Evolutionary conservation across 2,888 invertebrate genomes (phyloP).

Genomic region (Yponomeuta plumbellus): DNA sequence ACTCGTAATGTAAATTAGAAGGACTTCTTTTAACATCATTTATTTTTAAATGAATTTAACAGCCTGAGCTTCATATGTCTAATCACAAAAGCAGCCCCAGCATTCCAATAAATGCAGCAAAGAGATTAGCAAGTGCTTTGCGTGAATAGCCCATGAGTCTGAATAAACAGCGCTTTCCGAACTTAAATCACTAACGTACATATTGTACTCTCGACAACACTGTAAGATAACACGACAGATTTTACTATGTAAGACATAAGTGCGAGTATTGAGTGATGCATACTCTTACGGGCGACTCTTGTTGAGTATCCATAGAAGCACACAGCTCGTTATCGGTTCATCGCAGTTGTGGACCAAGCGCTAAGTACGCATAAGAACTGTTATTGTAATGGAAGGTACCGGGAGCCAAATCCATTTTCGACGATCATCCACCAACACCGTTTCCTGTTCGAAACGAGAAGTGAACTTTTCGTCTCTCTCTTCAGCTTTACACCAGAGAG

Average conservation of each 20-base stretch:
- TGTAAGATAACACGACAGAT: neutral
- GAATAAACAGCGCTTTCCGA: neutral
- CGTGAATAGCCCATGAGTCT: neutral
- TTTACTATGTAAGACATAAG: neutral
- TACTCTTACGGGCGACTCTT: neutral
- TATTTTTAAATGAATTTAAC: neutral
- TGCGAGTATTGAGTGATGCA: neutral
- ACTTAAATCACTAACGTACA: neutral
- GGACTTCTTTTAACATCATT: neutral
- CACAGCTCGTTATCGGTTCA: slow-evolving; percentile 36
- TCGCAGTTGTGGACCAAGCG: slow-evolving; percentile 30
- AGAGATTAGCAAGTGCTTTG: slow-evolving; percentile 6
- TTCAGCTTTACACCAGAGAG: neutral
- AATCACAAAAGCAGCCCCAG: neutral
- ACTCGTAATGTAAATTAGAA: too few relatives aligned
- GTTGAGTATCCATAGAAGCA: slow-evolving; percentile 23
- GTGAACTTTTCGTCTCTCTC: neutral
- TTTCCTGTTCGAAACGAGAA: neutral
- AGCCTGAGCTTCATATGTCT: neutral
- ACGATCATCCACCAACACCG: neutral
- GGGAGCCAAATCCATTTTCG: slow-evolving; percentile 11
- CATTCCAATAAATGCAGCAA: neutral
- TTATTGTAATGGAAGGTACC: slow-evolving; percentile 31
- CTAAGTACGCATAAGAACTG: slow-evolving; percentile 40
- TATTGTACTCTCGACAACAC: neutral